Evolutionary conservation across 2,888 invertebrate genomes (phyloP).

Genomic region (Suillia variegata): DNA sequence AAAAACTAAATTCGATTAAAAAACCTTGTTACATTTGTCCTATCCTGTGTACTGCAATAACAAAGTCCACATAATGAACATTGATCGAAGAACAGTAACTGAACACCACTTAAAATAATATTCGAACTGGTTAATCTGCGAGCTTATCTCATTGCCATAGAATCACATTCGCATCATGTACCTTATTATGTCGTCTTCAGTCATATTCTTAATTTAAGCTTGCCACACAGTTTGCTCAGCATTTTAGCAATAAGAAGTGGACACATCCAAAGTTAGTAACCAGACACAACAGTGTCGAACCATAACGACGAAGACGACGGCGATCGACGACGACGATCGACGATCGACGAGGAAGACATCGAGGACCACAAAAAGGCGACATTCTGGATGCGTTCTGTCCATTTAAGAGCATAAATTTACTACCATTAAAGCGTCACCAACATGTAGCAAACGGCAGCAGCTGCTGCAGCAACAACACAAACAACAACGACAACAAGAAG

Average conservation of each 20-base stretch:
- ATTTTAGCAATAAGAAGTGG: constrained; percentile 5
- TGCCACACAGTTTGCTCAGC: constrained; percentile 21
- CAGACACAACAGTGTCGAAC: background rate
- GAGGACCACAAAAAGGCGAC: background rate
- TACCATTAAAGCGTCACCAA: constrained; percentile 23
- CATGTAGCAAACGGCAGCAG: background rate
- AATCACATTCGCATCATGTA: constrained; percentile 22
- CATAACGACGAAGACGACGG: background rate
- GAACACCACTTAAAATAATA: too few relatives aligned
- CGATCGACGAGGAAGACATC: background rate
- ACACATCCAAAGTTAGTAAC: background rate
- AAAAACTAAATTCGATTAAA: too few relatives aligned
- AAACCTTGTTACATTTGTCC: too few relatives aligned
- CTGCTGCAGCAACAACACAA: background rate
- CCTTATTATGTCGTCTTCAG: constrained; percentile 27
- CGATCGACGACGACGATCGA: background rate
- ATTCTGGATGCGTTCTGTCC: constrained; percentile 26
- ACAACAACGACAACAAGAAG: too few relatives aligned
- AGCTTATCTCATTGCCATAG: background rate
- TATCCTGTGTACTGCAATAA: too few relatives aligned
- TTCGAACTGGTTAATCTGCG: too few relatives aligned
- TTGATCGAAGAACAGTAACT: too few relatives aligned
- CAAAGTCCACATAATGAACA: too few relatives aligned
- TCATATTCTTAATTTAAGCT: constrained; percentile 17
- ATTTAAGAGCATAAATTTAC: constrained; percentile 30